A percentile compares a stretch with the other conserved stretches of the same genome.
Conservation (phyloP, 2,888 invertebrate species). For the Melolontha melolontha region DNA sequence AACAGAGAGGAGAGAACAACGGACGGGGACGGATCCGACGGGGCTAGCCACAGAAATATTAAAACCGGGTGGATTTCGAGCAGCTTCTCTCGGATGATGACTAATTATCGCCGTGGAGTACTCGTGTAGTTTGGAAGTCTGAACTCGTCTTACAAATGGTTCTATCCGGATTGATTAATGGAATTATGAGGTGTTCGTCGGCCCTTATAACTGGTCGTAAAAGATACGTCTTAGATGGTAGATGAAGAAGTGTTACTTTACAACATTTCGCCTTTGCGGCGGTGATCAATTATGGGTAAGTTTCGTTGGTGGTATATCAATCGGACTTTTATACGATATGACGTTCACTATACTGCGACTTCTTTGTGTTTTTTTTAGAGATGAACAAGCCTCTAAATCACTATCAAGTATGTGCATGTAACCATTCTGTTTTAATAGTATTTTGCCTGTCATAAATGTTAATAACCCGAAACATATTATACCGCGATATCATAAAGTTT, state of each 20-base stretch:
- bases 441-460: too few relatives aligned
- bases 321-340: too few relatives aligned
- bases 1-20: background rate
- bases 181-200: constrained; percentile 36
- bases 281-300: constrained; percentile 18
- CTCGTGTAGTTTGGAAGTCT: constrained; percentile 49
- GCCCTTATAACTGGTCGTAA: constrained; percentile 28
- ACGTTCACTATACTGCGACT: background rate
- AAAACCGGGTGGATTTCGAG: background rate
- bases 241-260: constrained; percentile 32
- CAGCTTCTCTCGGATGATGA: constrained; percentile 48
- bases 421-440: too few relatives aligned
- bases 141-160: constrained; percentile 54
- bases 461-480: too few relatives aligned
- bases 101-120: constrained; percentile 49
- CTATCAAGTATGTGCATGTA: too few relatives aligned
- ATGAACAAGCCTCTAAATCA: too few relatives aligned
- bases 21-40: background rate
- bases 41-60: background rate
- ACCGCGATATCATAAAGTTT: too few relatives aligned
- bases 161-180: constrained; percentile 55
- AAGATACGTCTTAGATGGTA: constrained; percentile 4
- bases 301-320: too few relatives aligned
- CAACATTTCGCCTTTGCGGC: constrained; percentile 26
- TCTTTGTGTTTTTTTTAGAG: too few relatives aligned